Percentiles rank a stretch among this genome's conserved stretches.
Conservation (phyloP, 2,888 invertebrate species). For the Ypsolopha sequella region DNA sequence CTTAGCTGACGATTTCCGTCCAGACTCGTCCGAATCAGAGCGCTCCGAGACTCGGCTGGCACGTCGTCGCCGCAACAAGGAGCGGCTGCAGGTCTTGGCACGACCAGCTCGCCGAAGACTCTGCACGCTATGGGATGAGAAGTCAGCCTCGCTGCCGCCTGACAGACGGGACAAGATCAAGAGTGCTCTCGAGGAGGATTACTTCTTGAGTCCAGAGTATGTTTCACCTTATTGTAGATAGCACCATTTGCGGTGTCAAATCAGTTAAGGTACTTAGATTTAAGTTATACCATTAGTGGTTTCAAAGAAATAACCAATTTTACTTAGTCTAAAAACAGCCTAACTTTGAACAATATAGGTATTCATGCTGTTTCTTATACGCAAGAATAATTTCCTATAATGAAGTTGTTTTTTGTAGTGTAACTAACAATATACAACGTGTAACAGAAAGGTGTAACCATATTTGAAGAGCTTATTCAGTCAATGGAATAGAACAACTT, state of each 20-base stretch:
- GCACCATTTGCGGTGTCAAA: background rate
- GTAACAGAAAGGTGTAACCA: too few relatives aligned
- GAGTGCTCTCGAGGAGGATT: constrained; percentile 66
- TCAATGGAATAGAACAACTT: too few relatives aligned
- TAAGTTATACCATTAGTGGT: too few relatives aligned
- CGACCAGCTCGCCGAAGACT: constrained; percentile 61
- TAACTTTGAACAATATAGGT: too few relatives aligned
- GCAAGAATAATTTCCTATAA: too few relatives aligned
- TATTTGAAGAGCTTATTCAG: too few relatives aligned
- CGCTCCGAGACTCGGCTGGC: constrained; percentile 13
- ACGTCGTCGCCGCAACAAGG: constrained; percentile 36
- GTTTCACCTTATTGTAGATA: constrained; percentile 5
- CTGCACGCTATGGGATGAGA: constrained; percentile 65
- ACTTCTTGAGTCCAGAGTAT: constrained; percentile 64
- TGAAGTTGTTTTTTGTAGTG: too few relatives aligned
- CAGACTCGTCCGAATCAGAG: background rate
- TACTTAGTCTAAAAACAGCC: too few relatives aligned
- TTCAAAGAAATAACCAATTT: too few relatives aligned
- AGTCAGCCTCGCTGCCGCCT: constrained; percentile 52
- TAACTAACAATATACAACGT: too few relatives aligned
- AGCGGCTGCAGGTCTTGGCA: constrained; percentile 64
- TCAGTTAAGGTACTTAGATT: too few relatives aligned
- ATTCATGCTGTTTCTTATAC: too few relatives aligned
- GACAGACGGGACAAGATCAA: constrained; percentile 65
- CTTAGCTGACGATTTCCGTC: background rate